Evolutionary conservation across 64 coral and sea anemone genomes (phyloP).

Genomic region (Hydrozoanthus tunicans): DNA sequence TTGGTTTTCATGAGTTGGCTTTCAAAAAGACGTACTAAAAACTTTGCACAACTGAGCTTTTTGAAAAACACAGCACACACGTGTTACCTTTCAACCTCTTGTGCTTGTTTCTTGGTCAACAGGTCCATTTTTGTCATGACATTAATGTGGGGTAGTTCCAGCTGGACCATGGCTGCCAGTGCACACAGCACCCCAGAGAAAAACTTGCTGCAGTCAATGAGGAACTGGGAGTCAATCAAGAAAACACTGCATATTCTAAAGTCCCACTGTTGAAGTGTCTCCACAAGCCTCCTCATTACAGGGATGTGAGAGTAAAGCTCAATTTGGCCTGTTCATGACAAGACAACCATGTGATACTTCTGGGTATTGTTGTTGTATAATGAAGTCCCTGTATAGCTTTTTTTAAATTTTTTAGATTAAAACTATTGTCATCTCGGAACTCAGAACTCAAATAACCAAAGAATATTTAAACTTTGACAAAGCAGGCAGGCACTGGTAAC

Average conservation of each 20-base stretch:
- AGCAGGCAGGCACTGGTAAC: no score
- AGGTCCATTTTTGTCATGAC: conserved; percentile 99
- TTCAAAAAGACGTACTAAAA: no score
- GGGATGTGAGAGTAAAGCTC: conserved; percentile 96
- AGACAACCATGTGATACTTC: neutral
- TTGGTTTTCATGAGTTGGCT: no score
- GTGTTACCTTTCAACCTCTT: conserved; percentile 78
- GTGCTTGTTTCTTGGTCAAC: conserved; percentile 76
- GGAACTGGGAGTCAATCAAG: conserved; percentile 93
- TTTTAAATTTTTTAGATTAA: no score
- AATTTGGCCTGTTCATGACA: conserved; percentile 76
- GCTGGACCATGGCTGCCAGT: conserved; percentile 91
- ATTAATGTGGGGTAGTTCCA: conserved; percentile 95
- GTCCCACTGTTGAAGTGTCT: conserved; percentile 95
- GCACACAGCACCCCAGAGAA: conserved; percentile 92
- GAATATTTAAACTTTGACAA: no score
- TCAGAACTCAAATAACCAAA: no score
- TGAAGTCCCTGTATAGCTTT: no score
- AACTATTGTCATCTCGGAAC: no score
- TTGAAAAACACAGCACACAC: neutral
- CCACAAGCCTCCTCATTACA: conserved; percentile 80
- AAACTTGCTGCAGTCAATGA: conserved; percentile 96
- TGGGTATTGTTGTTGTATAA: no score
- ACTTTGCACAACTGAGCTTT: no score
- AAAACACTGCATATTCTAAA: conserved; percentile 96